Conservation (phyloP, 2,113 vertebrate genomes). For the Pelodiscus sinensis region DNA sequence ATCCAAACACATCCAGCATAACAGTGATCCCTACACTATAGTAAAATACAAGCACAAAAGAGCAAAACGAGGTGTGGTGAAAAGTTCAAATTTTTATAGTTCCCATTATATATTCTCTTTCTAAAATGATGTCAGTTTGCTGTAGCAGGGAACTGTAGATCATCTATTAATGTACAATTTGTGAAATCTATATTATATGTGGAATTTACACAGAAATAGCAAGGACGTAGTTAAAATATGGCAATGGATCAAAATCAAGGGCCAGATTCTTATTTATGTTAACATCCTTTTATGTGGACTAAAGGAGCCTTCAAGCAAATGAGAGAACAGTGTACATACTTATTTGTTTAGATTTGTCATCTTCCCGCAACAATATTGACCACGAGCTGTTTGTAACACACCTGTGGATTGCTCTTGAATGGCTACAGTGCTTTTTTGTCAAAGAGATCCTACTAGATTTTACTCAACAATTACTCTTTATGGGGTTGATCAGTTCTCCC, state of each 20-base stretch:
- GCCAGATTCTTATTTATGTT: not conserved
- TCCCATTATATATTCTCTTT: not conserved
- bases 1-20: constrained; percentile 52
- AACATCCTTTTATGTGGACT: not conserved
- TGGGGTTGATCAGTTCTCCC: not conserved
- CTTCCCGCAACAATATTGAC: not conserved
- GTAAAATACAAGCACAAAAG: not conserved
- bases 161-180: not conserved
- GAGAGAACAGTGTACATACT: not conserved
- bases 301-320: not conserved
- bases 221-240: not conserved
- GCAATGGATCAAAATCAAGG: not conserved
- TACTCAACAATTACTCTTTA: not conserved
- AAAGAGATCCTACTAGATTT: not conserved
- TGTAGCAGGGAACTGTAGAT: not conserved
- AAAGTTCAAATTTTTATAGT: not conserved
- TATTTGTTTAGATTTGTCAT: not conserved
- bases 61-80: not conserved
- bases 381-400: not conserved
- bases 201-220: not conserved
- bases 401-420: not conserved
- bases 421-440: not conserved
- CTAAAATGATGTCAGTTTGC: not conserved
- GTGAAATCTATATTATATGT: not conserved
- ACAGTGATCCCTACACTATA: not conserved